Evolutionary conservation across 2,888 invertebrate genomes (phyloP).

Genomic region (Xanthorhoe spadicearia): DNA sequence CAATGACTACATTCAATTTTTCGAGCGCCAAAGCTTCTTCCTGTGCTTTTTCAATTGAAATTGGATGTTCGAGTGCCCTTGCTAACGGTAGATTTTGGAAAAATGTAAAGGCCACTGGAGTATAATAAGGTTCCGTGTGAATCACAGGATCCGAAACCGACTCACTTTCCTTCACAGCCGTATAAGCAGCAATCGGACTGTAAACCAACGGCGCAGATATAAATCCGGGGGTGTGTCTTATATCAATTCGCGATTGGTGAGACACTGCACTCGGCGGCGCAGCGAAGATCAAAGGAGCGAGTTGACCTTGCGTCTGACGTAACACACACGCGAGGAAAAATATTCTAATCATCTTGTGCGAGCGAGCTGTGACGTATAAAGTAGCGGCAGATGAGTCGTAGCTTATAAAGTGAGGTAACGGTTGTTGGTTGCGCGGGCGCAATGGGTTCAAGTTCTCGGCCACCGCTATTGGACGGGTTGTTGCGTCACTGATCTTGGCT

Average conservation of each 20-base stretch:
- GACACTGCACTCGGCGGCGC: constrained; percentile 84
- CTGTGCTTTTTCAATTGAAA: constrained; percentile 60
- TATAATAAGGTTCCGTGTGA: constrained; percentile 56
- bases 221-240: constrained; percentile 64
- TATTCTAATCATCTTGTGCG: constrained; percentile 64
- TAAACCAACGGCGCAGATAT: constrained; percentile 64
- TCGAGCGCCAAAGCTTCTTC: constrained; percentile 44
- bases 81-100: constrained; percentile 70
- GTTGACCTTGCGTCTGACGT: constrained; percentile 56
- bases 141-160: constrained; percentile 55
- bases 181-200: constrained; percentile 56
- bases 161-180: constrained; percentile 49
- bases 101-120: constrained; percentile 68
- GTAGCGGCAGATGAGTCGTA: constrained; percentile 56
- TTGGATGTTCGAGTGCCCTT: constrained; percentile 68
- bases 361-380: constrained; percentile 49
- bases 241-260: constrained; percentile 83
- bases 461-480: constrained; percentile 56
- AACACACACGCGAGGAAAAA: constrained; percentile 56
- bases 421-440: constrained; percentile 63
- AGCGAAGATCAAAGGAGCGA: constrained; percentile 67
- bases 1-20: constrained; percentile 18
- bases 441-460: constrained; percentile 76
- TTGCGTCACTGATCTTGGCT: constrained; percentile 66
- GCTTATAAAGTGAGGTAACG: constrained; percentile 76